Evolutionary conservation across 1,140 invertebrate genomes (phyloP).

Genomic region (Rhynchophorus ferrugineus): DNA sequence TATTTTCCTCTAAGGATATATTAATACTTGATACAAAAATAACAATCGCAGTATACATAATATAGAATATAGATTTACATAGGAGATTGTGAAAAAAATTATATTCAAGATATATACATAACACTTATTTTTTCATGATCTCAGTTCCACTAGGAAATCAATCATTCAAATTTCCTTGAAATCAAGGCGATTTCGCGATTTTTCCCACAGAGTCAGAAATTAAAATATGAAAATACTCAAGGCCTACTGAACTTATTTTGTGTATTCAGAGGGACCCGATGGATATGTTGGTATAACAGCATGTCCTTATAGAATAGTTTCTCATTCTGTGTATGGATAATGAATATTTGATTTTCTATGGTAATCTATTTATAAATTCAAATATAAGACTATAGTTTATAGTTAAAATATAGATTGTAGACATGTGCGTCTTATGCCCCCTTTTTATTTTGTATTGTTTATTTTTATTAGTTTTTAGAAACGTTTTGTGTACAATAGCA

Average conservation of each 20-base stretch:
- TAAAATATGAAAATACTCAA: background rate
- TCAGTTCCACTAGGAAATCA: background rate
- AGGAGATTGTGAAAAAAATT: constrained; percentile 13
- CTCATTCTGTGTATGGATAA: background rate
- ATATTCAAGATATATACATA: background rate
- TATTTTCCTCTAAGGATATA: constrained; percentile 22
- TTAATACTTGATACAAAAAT: constrained; percentile 7
- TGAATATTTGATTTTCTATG: background rate
- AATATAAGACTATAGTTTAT: constrained; percentile 16
- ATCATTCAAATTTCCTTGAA: background rate
- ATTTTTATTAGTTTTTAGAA: constrained; percentile 12
- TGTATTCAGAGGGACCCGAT: no score
- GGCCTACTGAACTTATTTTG: no score
- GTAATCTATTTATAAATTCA: constrained; percentile 2
- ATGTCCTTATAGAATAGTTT: background rate
- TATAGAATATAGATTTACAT: constrained; percentile 1
- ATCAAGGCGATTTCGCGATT: background rate
- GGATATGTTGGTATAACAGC: no score
- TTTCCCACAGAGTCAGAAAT: no score
- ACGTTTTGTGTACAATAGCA: constrained; percentile 21
- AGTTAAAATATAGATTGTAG: constrained; percentile 12
- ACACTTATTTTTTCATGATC: constrained; percentile 16
- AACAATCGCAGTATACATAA: constrained; percentile 16
- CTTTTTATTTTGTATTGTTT: background rate
- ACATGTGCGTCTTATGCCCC: constrained; percentile 43